Percentiles rank a stretch among this genome's conserved stretches.
Conservation (phyloP, 2,113 vertebrate species). For the Microcebus tavaratra region DNA sequence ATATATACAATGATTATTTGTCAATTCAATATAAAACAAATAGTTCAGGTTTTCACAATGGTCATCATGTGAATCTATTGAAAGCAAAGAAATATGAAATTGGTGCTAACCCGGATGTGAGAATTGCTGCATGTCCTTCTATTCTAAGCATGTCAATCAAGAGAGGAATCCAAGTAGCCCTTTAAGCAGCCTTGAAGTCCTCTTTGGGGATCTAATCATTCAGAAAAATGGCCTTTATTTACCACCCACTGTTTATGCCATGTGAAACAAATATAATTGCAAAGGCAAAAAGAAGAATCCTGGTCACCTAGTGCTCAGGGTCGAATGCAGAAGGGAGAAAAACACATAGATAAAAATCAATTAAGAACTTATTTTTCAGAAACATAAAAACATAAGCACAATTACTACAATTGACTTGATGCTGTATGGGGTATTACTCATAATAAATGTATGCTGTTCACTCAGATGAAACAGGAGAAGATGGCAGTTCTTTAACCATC, state of each 20-base stretch:
- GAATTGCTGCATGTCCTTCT: background rate
- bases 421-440: accelerated
- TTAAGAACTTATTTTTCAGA: background rate
- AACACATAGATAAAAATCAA: background rate
- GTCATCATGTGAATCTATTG: background rate
- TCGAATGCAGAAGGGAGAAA: background rate
- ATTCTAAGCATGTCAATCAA: background rate
- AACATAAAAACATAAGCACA: background rate
- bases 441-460: too few relatives aligned
- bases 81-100: background rate
- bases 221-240: background rate
- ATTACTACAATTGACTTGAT: accelerated
- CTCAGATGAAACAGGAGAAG: background rate
- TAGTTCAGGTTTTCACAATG: background rate
- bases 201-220: background rate
- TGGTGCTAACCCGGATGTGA: background rate
- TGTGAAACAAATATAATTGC: background rate
- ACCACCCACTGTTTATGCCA: background rate
- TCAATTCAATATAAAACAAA: background rate
- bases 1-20: background rate
- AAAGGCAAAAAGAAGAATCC: background rate
- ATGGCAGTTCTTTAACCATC: background rate
- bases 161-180: background rate
- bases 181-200: background rate
- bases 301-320: background rate